These are phyloP conservation scores for Julus scandinavius DNA, from an alignment of 2,888 invertebrate genomes.

Conservation along the genomic window DNA sequence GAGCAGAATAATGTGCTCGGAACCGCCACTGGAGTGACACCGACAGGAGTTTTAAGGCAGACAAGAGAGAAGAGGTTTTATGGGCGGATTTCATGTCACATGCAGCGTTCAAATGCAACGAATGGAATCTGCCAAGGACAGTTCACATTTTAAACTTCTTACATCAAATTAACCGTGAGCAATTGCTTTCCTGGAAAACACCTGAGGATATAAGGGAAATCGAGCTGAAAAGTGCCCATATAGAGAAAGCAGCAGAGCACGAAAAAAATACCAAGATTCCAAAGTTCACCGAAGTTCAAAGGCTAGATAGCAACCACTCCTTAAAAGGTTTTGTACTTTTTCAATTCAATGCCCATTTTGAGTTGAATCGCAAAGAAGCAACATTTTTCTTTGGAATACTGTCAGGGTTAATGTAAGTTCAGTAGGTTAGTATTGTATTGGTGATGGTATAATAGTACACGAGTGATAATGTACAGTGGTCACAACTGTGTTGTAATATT, in stretches of 20 bases:
- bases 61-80: neutral
- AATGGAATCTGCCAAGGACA: neutral
- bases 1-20: slow-evolving; percentile 4
- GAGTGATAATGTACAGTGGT: too few relatives aligned
- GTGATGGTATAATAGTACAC: too few relatives aligned
- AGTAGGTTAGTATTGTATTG: too few relatives aligned
- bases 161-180: neutral
- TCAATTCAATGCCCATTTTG: too few relatives aligned
- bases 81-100: neutral
- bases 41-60: neutral
- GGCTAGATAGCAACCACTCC: too few relatives aligned
- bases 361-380: too few relatives aligned
- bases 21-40: neutral
- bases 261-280: neutral
- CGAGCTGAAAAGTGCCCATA: neutral
- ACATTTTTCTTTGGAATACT: too few relatives aligned
- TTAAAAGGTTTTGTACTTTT: too few relatives aligned
- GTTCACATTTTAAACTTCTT: neutral
- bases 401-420: too few relatives aligned
- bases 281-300: neutral
- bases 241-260: neutral
- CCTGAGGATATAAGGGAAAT: neutral
- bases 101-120: neutral
- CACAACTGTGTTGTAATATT: too few relatives aligned
- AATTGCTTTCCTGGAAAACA: neutral